These are phyloP conservation scores for Eucidaris tribuloides DNA, from an alignment of 35 echinoderm and acorn worm species.

Conservation along the genomic window DNA sequence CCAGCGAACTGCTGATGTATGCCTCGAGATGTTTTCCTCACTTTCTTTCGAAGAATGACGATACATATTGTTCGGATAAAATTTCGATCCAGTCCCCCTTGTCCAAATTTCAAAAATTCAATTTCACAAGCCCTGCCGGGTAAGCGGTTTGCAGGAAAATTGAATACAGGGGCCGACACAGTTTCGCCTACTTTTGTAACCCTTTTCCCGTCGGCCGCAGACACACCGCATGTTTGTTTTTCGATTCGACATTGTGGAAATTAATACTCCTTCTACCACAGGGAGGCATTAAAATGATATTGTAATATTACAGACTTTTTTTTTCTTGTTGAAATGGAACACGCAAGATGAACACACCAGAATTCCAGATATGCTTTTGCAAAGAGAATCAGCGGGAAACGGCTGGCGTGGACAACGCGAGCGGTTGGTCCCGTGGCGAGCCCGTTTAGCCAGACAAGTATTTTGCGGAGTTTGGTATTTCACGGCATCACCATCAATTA, in stretches of 20 bases:
- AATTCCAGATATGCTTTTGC: too few species aligned
- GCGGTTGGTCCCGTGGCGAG: not conserved
- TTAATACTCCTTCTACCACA: not conserved
- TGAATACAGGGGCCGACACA: conserved; percentile 24
- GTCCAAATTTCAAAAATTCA: not conserved
- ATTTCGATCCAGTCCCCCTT: too few species aligned
- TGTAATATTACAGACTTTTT: not conserved
- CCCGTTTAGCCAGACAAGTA: not conserved
- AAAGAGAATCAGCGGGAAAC: not conserved
- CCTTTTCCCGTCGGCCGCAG: not conserved
- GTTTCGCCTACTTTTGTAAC: not conserved
- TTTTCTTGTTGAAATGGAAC: not conserved
- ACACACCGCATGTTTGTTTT: conserved; percentile 21
- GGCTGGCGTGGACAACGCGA: not conserved
- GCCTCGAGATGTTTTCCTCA: too few species aligned
- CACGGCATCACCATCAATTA: too few species aligned
- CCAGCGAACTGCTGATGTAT: too few species aligned
- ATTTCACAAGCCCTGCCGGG: not conserved
- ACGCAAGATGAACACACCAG: too few species aligned
- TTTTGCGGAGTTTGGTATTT: not conserved
- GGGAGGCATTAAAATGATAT: not conserved
- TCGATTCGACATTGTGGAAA: conserved; percentile 1
- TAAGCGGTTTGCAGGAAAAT: conserved; percentile 22
- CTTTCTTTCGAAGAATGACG: too few species aligned
- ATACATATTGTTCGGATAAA: too few species aligned